Conservation (phyloP, 2,888 invertebrate genomes). For the Ornithoptera priamus region DNA sequence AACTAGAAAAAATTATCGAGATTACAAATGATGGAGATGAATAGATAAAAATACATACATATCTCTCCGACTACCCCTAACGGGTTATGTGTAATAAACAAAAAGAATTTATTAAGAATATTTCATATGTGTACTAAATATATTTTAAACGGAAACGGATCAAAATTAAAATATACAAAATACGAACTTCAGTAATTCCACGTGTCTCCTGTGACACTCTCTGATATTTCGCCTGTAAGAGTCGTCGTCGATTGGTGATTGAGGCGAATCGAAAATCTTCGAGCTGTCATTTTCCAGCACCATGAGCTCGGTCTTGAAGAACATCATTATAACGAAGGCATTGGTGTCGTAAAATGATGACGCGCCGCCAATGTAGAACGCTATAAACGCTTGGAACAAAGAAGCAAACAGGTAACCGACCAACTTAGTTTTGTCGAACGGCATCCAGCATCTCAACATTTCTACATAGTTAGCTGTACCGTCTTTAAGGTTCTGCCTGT, state of each 20-base stretch:
- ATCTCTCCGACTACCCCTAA: too few species aligned
- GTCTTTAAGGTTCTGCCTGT: slow-evolving; percentile 48
- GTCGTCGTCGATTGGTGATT: slow-evolving; percentile 29
- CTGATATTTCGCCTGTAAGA: slow-evolving; percentile 41
- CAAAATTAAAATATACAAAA: too few species aligned
- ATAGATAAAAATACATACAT: too few species aligned
- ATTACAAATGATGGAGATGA: too few species aligned
- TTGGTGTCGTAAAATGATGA: slow-evolving; percentile 59
- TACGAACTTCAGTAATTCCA: slow-evolving; percentile 56
- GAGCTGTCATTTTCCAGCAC: slow-evolving; percentile 50
- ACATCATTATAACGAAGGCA: slow-evolving; percentile 60
- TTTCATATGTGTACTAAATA: too few species aligned
- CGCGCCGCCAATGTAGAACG: slow-evolving; percentile 57
- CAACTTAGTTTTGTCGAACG: slow-evolving; percentile 51
- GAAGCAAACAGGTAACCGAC: slow-evolving; percentile 51
- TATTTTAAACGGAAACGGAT: too few species aligned
- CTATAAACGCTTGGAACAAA: slow-evolving; percentile 48
- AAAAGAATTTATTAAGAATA: too few species aligned
- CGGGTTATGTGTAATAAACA: too few species aligned
- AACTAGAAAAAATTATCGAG: too few species aligned
- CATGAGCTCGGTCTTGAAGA: slow-evolving; percentile 55
- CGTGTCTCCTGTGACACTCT: slow-evolving; percentile 51
- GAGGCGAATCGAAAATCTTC: slow-evolving; percentile 44
- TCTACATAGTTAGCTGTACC: slow-evolving; percentile 51
- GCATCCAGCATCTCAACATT: slow-evolving; percentile 61